Conservation (phyloP, 2,888 invertebrate genomes). For the Oeneis ivallda region DNA sequence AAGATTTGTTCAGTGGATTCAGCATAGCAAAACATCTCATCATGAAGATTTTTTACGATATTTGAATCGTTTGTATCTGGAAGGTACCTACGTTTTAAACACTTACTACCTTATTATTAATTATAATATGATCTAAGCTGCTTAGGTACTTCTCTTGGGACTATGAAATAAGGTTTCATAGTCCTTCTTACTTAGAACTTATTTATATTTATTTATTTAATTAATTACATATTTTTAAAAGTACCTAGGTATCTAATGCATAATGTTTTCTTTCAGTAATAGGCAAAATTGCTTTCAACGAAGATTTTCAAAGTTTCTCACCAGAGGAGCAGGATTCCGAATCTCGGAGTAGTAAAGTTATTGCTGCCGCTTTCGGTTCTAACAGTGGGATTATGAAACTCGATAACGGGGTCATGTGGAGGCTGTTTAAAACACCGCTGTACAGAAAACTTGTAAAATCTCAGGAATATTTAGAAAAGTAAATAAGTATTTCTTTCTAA, state of each 20-base stretch:
- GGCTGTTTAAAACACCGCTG: constrained; percentile 85
- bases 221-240: not conserved
- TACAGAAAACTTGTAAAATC: constrained; percentile 86
- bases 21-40: constrained; percentile 48
- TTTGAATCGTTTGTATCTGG: constrained; percentile 87
- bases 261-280: constrained; percentile 82
- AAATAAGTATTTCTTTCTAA: constrained; percentile 29
- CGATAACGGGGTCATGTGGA: constrained; percentile 89
- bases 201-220: no score
- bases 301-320: constrained; percentile 85
- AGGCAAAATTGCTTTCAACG: constrained; percentile 86
- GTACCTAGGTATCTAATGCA: not conserved
- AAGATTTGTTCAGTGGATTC: constrained; percentile 83
- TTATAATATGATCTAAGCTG: no score
- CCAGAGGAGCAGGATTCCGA: constrained; percentile 77
- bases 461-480: constrained; percentile 87
- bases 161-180: no score
- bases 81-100: constrained; percentile 82
- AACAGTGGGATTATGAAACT: constrained; percentile 86
- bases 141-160: not conserved
- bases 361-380: constrained; percentile 87
- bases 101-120: no score
- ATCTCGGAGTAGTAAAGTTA: constrained; percentile 85
- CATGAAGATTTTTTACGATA: constrained; percentile 85
- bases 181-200: not conserved